These are phyloP conservation scores for Quiscalus mexicanus DNA, from an alignment of 2,113 vertebrate genomes.

Conservation along the genomic window DNA sequence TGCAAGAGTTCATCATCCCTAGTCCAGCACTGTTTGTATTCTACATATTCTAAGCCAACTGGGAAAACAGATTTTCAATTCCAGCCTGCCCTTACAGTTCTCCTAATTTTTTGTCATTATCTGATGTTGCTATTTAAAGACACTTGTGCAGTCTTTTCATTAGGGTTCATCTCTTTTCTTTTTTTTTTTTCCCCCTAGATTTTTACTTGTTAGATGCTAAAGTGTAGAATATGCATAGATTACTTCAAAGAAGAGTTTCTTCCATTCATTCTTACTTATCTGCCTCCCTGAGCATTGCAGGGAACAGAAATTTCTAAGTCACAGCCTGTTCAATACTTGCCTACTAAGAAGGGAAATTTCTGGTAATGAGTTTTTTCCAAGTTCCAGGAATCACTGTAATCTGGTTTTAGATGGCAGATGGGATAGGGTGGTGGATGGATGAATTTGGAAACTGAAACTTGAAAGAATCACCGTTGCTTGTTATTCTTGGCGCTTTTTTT, in stretches of 20 bases:
- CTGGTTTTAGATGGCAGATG: not conserved
- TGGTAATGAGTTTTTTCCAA: not conserved
- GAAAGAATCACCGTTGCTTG: not conserved
- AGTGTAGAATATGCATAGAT: not conserved
- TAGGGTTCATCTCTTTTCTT: not conserved
- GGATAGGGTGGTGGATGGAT: not conserved
- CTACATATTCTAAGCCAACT: not conserved
- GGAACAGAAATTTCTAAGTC: not conserved
- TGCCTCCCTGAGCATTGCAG: not conserved
- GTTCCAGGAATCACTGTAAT: not conserved
- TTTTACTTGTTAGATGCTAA: not conserved
- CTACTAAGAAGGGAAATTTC: not conserved
- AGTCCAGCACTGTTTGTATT: not conserved
- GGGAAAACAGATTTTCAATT: not conserved
- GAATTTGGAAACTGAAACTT: not conserved
- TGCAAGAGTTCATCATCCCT: not conserved
- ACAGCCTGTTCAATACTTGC: not conserved
- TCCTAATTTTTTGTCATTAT: not conserved
- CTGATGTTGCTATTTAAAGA: not conserved
- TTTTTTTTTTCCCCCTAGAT: not conserved
- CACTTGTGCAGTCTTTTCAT: not conserved
- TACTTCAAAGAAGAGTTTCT: not conserved
- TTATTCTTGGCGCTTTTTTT: not conserved
- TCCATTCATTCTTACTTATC: not conserved
- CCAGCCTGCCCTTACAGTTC: not conserved